Evolutionary conservation across 2,113 vertebrate genomes (phyloP), one percentile per base, ranked within the genome.

Genomic region (Malurus cyaneus): DNA sequence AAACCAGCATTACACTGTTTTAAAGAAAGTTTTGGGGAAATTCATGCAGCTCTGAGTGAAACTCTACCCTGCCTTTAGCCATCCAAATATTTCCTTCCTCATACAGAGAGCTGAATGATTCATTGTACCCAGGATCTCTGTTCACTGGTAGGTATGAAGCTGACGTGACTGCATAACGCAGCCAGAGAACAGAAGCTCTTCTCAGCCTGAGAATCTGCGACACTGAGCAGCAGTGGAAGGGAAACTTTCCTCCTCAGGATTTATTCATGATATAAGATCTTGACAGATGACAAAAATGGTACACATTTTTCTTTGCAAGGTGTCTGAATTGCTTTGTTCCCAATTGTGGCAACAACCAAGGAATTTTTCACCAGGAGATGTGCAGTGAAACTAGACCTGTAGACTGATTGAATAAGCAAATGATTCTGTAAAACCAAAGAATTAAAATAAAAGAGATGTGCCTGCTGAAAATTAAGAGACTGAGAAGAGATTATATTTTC

Each of bases 1-100:
- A 98, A 98, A 96, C 39, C 95, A 97, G 95, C 95, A 91, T 89
- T 96, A 87, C 92, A 88, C 94, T 97, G 82, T 88, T 97, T 92
- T 91, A 69, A 96, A 98, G 94, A 92, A 95, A 94, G 73, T 91
- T 97, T 95, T 49, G 46, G 96, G 92, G 94, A 97, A 97, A 97
- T 96, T 81, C 94, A 80, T n/a, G 93, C 96, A 94, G 70, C 61
- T 96, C 88, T 96, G 90, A 97, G 95, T 97, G 98, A 97, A 98
- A 98, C 85, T 95, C 91, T 96, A 97, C 84, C 92, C 91, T 94
- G 92, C 91, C 91, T 96, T 97, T 94, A 97, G 94, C 94, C 80
- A 90, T 96, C 41, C 91, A 95, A 96, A 88, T 90, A 96, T 98
- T 98, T 98, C 97, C 96, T 98, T 98, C 96, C 95, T 94, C 92